phyloP scores from a whole-genome alignment of 2,888 invertebrate species.

The Polymixis lichenea region DNA sequence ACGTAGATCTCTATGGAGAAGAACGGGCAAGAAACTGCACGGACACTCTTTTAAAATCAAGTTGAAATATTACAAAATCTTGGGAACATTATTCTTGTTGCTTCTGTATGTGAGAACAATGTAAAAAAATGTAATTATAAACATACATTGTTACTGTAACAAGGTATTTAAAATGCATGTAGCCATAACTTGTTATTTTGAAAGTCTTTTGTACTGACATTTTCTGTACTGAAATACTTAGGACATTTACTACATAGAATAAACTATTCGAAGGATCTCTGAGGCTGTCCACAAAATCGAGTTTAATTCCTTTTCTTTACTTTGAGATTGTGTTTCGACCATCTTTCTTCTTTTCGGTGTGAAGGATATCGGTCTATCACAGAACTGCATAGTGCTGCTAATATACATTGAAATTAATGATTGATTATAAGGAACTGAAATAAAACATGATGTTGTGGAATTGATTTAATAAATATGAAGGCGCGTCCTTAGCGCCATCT shows the following conservation, averaged over 20 bases:
- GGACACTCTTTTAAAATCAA: too few species aligned
- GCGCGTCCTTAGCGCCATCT: too few species aligned
- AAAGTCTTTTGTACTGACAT: slow-evolving; percentile 15
- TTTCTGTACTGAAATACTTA: slow-evolving; percentile 26
- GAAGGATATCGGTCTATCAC: background rate
- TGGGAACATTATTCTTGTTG: too few species aligned
- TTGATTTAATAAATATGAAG: background rate
- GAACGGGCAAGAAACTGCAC: too few species aligned
- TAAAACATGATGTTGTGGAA: background rate
- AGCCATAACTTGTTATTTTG: slow-evolving; percentile 24
- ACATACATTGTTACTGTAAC: background rate
- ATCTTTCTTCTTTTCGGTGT: background rate
- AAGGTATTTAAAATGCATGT: slow-evolving; percentile 14
- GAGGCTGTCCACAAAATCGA: slow-evolving; percentile 21
- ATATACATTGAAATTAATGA: background rate
- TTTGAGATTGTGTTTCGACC: slow-evolving; percentile 19
- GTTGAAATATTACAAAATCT: too few species aligned
- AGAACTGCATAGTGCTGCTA: too few species aligned
- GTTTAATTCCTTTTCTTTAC: slow-evolving; percentile 21
- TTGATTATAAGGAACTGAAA: background rate
- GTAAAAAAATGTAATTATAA: too few species aligned
- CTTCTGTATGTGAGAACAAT: too few species aligned
- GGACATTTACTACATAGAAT: slow-evolving; percentile 26
- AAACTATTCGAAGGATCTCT: slow-evolving; percentile 33
- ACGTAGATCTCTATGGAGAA: too few species aligned